A percentile compares a stretch with the other conserved stretches of the same genome.
These are phyloP conservation scores for Thaumatotibia leucotreta DNA, from an alignment of 1,140 invertebrate genomes.

Conservation along the genomic window DNA sequence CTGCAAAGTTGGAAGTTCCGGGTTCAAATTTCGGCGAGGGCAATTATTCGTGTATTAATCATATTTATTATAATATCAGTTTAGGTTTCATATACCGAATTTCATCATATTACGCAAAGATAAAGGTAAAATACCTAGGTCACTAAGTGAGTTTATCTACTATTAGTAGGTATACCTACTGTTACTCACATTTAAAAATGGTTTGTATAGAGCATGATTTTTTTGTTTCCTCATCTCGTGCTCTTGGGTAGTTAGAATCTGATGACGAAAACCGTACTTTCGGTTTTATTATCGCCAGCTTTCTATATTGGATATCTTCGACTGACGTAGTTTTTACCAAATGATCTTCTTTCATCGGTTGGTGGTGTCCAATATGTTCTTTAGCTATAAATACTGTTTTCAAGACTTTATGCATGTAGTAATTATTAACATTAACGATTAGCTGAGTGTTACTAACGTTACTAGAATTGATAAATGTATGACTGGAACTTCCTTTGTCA, in stretches of 20 bases:
- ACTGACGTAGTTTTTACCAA: constrained; percentile 32
- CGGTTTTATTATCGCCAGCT: constrained; percentile 25
- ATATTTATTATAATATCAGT: background rate
- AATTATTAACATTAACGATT: background rate
- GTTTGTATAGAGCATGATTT: constrained; percentile 34
- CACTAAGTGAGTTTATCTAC: background rate
- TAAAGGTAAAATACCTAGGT: too few species aligned
- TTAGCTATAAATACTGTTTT: background rate
- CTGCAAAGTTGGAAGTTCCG: too few species aligned
- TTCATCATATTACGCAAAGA: too few species aligned
- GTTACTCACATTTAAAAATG: constrained; percentile 47
- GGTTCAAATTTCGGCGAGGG: too few species aligned
- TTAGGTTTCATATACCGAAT: too few species aligned
- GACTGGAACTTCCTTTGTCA: background rate
- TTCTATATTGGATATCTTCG: constrained; percentile 36
- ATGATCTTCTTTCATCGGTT: background rate
- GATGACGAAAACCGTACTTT: constrained; percentile 35
- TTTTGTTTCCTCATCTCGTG: background rate
- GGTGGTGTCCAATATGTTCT: background rate
- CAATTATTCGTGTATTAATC: too few species aligned
- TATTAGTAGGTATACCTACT: background rate
- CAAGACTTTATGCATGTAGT: background rate
- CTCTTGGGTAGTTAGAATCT: constrained; percentile 16
- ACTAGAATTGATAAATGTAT: background rate
- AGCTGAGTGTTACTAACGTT: background rate